Percentiles rank a stretch among this genome's conserved stretches.
Conservation (phyloP, 2,113 vertebrate genomes). For the Monopterus albus region DNA sequence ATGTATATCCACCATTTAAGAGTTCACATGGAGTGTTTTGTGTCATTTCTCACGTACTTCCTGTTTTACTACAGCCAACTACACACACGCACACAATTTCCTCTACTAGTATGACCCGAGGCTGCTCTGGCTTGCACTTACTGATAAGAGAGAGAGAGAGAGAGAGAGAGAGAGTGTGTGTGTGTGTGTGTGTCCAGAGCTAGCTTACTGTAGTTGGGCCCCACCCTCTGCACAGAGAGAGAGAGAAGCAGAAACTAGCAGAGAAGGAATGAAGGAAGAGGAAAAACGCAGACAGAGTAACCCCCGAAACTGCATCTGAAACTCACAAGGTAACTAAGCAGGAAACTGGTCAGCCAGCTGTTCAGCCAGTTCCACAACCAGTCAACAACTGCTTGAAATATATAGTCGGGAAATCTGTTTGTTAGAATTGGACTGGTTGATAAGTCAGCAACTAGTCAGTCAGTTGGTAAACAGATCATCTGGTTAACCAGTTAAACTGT, state of each 20-base stretch:
- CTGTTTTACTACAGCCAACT: constrained; percentile 13
- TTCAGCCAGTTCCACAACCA: background rate
- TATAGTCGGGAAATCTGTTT: background rate
- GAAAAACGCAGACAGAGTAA: background rate
- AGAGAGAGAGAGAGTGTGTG: no score
- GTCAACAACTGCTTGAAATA: background rate
- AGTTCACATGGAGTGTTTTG: constrained; percentile 3
- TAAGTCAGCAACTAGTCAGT: background rate
- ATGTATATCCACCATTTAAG: constrained; percentile 27
- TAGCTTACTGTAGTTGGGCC: constrained; percentile 15
- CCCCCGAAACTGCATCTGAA: background rate
- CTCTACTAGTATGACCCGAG: constrained; percentile 19
- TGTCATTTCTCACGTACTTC: constrained; percentile 21
- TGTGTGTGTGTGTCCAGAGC: background rate
- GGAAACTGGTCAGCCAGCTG: background rate
- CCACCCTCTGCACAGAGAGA: constrained; percentile 44
- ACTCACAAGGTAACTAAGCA: constrained; percentile 1
- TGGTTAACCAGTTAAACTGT: background rate
- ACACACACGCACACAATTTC: constrained; percentile 6
- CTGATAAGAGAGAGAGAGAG: constrained; percentile 43
- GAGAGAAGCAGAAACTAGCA: constrained; percentile 2
- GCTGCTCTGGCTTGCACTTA: constrained; percentile 16
- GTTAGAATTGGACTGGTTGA: background rate
- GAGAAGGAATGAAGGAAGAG: constrained; percentile 23
- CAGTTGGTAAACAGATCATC: no score